A percentile compares a stretch with the other conserved stretches of the same genome.
These are phyloP conservation scores for Littorina saxatilis DNA, from an alignment of 1,140 invertebrate genomes.

Conservation along the genomic window DNA sequence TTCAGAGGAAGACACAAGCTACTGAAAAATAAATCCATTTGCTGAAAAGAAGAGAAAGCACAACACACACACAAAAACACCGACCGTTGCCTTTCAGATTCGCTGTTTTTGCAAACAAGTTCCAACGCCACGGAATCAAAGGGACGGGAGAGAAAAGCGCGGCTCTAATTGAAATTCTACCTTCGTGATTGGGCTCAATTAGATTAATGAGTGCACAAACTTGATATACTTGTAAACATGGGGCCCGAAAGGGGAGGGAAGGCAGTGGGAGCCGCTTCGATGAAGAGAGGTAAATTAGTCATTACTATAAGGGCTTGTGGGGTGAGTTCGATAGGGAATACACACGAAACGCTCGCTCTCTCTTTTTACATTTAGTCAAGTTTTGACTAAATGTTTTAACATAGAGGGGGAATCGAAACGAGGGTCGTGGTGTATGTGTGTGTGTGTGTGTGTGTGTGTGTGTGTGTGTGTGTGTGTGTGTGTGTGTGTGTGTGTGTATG, in stretches of 20 bases:
- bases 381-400: too few species aligned
- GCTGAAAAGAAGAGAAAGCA: too few species aligned
- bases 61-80: neutral
- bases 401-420: too few species aligned
- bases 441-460: too few species aligned
- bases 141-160: neutral
- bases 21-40: neutral
- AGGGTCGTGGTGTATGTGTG: too few species aligned
- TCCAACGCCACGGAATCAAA: neutral
- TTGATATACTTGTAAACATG: constrained; percentile 30
- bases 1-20: too few species aligned
- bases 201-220: constrained; percentile 29
- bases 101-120: neutral
- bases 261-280: neutral
- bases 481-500: too few species aligned
- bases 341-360: neutral
- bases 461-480: too few species aligned
- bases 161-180: constrained; percentile 5
- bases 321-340: neutral
- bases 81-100: neutral
- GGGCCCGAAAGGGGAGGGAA: neutral
- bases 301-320: neutral
- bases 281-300: neutral
- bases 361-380: too few species aligned
- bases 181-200: constrained; percentile 25